Conservation (phyloP, 2,113 vertebrate species). For the Caranx ignobilis region DNA sequence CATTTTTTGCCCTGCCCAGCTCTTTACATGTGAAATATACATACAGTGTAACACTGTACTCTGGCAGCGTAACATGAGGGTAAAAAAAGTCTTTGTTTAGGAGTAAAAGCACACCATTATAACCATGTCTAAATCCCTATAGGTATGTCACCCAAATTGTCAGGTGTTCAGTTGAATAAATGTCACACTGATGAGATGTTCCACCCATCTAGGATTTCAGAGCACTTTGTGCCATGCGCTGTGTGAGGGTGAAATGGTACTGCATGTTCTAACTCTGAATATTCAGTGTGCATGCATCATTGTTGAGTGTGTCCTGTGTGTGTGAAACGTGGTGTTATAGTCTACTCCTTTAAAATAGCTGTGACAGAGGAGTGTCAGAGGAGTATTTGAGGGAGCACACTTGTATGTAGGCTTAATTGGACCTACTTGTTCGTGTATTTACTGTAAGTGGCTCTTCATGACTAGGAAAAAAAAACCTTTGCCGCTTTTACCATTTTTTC, state of each 20-base stretch:
- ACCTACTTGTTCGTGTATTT: conserved; percentile 30
- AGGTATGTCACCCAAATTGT: conserved; percentile 40
- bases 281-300: background rate
- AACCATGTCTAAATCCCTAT: conserved; percentile 54
- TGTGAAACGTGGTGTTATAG: background rate
- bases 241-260: conserved; percentile 28
- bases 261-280: conserved; percentile 20
- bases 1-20: too few relatives aligned
- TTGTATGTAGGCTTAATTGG: conserved; percentile 31
- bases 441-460: conserved; percentile 28
- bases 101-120: conserved; percentile 62
- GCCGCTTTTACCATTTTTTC: conserved; percentile 34
- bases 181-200: conserved; percentile 55
- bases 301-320: background rate
- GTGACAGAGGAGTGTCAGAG: conserved; percentile 7
- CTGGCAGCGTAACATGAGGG: background rate
- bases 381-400: conserved; percentile 14
- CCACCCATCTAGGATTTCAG: conserved; percentile 66
- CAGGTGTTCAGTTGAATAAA: conserved; percentile 59
- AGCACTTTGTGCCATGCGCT: conserved; percentile 44
- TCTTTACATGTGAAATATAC: background rate
- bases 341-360: conserved; percentile 23
- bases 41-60: background rate
- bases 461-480: conserved; percentile 27
- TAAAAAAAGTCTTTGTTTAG: conserved; percentile 55